A percentile compares a stretch with the other conserved stretches of the same genome.
Conservation (phyloP, 2,888 invertebrate genomes). For the Smittia sp. region DNA sequence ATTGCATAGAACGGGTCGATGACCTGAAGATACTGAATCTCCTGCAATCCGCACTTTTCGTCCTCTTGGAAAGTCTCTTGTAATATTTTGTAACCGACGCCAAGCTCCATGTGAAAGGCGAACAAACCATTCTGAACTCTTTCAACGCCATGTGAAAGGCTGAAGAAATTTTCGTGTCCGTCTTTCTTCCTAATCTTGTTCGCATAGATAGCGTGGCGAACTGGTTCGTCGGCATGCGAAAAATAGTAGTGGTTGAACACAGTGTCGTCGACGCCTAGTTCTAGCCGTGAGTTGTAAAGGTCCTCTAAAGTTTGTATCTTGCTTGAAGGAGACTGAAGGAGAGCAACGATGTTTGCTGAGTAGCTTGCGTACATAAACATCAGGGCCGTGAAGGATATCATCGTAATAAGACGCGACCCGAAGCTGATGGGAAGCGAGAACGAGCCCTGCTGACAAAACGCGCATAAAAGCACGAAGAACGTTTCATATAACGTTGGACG, state of each 20-base stretch:
- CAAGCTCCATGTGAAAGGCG: conserved; percentile 66
- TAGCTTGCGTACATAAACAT: conserved; percentile 74
- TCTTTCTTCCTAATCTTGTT: conserved; percentile 63
- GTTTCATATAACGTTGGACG: conserved; percentile 55
- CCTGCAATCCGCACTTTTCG: conserved; percentile 68
- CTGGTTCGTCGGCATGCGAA: conserved; percentile 64
- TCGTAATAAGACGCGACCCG: conserved; percentile 60
- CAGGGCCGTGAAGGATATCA: conserved; percentile 62
- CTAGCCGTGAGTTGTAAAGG: conserved; percentile 63
- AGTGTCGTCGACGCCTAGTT: conserved; percentile 66
- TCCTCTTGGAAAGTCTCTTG: conserved; percentile 65
- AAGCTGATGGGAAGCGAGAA: conserved; percentile 44
- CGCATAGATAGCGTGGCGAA: conserved; percentile 62
- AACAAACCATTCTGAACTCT: conserved; percentile 61
- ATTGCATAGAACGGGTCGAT: conserved; percentile 64
- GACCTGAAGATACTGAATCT: conserved; percentile 63
- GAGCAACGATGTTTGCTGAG: conserved; percentile 71
- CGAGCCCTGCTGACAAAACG: conserved; percentile 63
- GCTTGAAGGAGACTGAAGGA: conserved; percentile 69
- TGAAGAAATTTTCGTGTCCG: conserved; percentile 58
- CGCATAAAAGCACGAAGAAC: conserved; percentile 59
- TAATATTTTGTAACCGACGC: conserved; percentile 65
- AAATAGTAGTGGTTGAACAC: conserved; percentile 69
- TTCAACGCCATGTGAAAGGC: conserved; percentile 62
- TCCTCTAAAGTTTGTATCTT: conserved; percentile 64